A percentile compares a stretch with the other conserved stretches of the same genome.
Conservation (phyloP, 2,113 vertebrate genomes). For the Cryptotis parvus region DNA sequence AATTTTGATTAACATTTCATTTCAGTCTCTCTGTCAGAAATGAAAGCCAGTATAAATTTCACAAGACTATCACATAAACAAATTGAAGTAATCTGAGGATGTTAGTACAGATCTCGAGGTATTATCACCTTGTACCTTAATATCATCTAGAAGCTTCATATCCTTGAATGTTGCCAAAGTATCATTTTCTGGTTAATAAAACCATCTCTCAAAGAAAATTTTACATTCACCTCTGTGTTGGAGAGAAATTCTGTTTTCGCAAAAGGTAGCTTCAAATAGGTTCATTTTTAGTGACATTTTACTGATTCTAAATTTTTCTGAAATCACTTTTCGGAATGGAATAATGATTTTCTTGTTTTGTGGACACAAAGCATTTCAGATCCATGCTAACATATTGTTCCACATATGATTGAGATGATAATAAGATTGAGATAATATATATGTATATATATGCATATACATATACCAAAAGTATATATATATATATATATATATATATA, state of each 20-base stretch:
- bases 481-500: too few relatives aligned
- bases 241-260: background rate
- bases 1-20: slow-evolving; percentile 42
- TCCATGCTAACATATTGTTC: background rate
- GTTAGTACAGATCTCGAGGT: background rate
- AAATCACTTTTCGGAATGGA: background rate
- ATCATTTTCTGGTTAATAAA: background rate
- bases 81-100: background rate
- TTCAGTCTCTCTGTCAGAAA: slow-evolving; percentile 47
- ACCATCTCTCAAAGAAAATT: background rate
- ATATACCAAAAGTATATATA: too few relatives aligned
- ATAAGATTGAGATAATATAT: too few relatives aligned
- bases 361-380: background rate
- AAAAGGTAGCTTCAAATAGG: background rate
- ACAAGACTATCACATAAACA: background rate
- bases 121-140: background rate
- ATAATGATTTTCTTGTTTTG: background rate
- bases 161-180: background rate
- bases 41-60: background rate
- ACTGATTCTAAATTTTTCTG: background rate
- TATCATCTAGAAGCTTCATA: background rate
- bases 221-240: background rate
- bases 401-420: background rate
- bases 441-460: too few relatives aligned
- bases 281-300: background rate